Conservation (phyloP, 2,113 vertebrate species). For the Stigmatopora nigra region DNA sequence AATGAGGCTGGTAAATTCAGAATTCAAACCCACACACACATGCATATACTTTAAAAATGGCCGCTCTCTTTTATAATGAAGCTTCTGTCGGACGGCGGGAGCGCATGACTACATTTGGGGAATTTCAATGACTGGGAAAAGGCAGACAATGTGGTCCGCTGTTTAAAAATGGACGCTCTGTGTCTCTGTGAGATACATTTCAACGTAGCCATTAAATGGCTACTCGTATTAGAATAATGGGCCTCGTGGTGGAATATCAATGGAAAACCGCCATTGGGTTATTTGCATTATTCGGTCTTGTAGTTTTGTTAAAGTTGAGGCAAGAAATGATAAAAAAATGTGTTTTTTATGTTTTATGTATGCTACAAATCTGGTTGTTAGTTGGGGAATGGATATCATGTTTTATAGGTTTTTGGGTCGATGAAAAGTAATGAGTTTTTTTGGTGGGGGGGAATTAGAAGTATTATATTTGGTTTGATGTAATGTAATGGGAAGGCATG, state of each 20-base stretch:
- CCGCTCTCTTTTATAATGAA: conserved; percentile 20
- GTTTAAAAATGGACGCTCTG: conserved; percentile 19
- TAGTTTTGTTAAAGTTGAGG: no score
- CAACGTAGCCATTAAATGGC: conserved; percentile 1
- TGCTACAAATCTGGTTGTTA: no score
- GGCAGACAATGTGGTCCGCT: conserved; percentile 12
- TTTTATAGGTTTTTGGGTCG: no score
- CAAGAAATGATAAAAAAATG: no score
- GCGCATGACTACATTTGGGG: conserved; percentile 7
- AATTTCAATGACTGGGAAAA: conserved; percentile 26
- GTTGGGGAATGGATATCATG: no score
- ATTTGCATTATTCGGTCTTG: conserved; percentile 6
- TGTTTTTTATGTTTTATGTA: no score
- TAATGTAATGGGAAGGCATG: no score
- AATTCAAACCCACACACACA: not conserved
- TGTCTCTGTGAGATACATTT: conserved; percentile 22
- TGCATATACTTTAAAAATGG: not conserved
- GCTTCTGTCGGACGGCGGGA: conserved; percentile 29
- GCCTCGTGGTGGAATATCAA: not conserved
- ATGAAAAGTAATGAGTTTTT: no score
- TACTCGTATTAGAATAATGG: not conserved
- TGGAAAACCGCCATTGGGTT: not conserved
- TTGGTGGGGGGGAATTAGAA: no score
- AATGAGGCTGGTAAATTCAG: conserved; percentile 36
- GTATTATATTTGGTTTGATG: no score